Conservation (phyloP, 1,140 invertebrate genomes). For the Drosophila pallidifrons region DNA sequence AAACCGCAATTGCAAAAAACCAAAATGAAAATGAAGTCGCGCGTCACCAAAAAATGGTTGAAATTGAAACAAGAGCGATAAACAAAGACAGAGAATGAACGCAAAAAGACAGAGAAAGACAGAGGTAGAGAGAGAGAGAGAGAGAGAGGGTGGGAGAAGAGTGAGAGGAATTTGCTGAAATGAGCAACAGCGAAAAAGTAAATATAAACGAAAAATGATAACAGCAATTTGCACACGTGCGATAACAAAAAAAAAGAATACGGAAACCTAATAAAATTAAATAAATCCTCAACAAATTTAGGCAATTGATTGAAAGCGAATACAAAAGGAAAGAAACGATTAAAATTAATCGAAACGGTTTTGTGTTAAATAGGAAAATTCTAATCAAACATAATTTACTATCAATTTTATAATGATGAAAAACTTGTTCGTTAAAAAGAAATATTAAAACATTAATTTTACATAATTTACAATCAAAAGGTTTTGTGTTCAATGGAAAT, state of each 20-base stretch:
- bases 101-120: conserved; percentile 1
- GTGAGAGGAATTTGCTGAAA: conserved; percentile 5
- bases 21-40: conserved; percentile 29
- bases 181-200: conserved; percentile 10
- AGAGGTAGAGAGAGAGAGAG: too few relatives aligned
- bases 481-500: too few relatives aligned
- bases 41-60: conserved; percentile 22
- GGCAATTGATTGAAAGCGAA: not conserved
- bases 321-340: too few relatives aligned
- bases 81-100: not conserved
- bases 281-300: not conserved
- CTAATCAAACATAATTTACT: too few relatives aligned
- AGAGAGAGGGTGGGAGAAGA: not conserved
- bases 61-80: conserved; percentile 21
- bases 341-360: too few relatives aligned
- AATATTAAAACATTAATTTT: too few relatives aligned
- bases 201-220: conserved; percentile 21
- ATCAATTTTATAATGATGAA: too few relatives aligned
- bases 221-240: conserved; percentile 23
- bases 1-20: conserved; percentile 58
- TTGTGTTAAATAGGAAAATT: too few relatives aligned
- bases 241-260: not conserved
- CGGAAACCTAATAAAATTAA: not conserved
- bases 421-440: too few relatives aligned
- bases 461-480: too few relatives aligned